Evolutionary conservation across 2,797 vertebrate species (phyloP).

Genomic region (Petrocephalus sullivani): DNA sequence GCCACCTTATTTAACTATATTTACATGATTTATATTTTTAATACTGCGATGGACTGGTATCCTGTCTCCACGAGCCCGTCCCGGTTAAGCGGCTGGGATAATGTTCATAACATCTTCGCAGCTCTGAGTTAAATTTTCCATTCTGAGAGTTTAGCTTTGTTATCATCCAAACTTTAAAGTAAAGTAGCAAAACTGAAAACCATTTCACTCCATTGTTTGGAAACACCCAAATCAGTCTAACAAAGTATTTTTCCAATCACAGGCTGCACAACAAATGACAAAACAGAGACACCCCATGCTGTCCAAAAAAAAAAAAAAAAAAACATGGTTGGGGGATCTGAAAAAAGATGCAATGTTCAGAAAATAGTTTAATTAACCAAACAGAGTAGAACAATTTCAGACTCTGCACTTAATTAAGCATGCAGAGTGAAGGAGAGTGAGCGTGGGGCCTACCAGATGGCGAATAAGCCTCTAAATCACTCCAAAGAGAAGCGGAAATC

Average conservation of each 20-base stretch:
- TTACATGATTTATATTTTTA: not conserved
- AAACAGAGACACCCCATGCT: not conserved
- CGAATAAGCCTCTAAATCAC: constrained; percentile 53
- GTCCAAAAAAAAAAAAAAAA: not conserved
- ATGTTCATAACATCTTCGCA: not conserved
- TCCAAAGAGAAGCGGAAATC: constrained; percentile 50
- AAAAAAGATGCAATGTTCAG: constrained; percentile 22
- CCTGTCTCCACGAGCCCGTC: not conserved
- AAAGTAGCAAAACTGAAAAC: not conserved
- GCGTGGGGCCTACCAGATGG: constrained; percentile 67
- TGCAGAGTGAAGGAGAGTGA: constrained; percentile 50
- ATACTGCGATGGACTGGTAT: not conserved
- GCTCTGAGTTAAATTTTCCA: not conserved
- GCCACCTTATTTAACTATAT: not conserved
- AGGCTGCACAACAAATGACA: not conserved
- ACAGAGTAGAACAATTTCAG: constrained; percentile 27
- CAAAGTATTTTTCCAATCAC: not conserved
- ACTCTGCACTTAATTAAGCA: constrained; percentile 33
- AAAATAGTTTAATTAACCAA: constrained; percentile 34
- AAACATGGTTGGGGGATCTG: not conserved
- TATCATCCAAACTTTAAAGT: not conserved
- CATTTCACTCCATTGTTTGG: not conserved
- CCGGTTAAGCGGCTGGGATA: not conserved
- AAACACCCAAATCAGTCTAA: not conserved
- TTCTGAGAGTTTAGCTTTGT: not conserved